phyloP scores from a whole-genome alignment of 2,113 vertebrate genomes.

The Cathartes aura region DNA sequence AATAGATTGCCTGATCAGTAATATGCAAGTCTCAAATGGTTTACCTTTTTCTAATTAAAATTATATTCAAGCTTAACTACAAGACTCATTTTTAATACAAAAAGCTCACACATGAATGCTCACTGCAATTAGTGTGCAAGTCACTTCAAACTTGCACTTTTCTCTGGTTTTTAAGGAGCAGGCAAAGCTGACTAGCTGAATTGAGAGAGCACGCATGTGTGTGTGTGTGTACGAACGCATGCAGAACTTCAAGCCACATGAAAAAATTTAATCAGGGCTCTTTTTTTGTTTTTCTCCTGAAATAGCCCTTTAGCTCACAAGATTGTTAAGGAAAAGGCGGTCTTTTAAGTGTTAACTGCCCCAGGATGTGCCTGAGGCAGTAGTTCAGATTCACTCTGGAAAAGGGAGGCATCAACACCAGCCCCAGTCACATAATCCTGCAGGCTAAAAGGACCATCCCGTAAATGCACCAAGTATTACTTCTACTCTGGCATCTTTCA shows the following conservation, averaged over 20 bases:
- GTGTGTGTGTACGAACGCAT: accelerated
- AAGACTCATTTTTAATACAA: background rate
- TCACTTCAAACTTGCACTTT: background rate
- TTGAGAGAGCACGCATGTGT: accelerated
- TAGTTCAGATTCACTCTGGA: background rate
- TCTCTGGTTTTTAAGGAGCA: background rate
- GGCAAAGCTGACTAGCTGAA: background rate
- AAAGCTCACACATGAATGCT: background rate
- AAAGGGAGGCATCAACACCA: background rate
- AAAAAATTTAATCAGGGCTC: background rate
- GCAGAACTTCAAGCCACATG: background rate
- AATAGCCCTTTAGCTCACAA: background rate
- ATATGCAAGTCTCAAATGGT: background rate
- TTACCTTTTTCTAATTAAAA: background rate
- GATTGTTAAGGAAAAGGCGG: background rate
- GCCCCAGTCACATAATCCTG: background rate
- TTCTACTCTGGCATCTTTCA: background rate
- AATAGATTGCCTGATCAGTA: accelerated
- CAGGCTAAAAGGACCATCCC: background rate
- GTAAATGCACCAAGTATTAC: background rate
- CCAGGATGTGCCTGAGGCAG: background rate
- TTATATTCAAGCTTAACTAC: background rate
- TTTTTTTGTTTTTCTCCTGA: background rate
- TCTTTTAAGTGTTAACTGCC: background rate
- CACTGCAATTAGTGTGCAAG: background rate